phyloP scores from a whole-genome alignment of 2,113 vertebrate species.

The Corythornis cristatus region DNA sequence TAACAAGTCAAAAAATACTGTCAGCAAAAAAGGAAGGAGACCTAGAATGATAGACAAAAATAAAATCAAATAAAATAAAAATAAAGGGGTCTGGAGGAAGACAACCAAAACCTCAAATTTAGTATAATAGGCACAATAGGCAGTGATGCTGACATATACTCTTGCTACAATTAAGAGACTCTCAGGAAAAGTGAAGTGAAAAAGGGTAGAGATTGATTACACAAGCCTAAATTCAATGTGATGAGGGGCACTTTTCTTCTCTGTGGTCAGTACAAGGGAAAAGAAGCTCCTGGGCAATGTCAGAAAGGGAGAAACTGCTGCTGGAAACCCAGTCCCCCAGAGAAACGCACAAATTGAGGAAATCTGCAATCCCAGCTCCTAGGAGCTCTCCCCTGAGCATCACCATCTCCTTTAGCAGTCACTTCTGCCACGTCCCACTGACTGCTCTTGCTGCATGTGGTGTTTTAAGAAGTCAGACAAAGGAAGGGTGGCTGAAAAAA shows the following conservation, averaged over 20 bases:
- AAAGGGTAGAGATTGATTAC: neutral
- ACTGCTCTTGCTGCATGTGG: neutral
- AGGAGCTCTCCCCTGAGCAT: neutral
- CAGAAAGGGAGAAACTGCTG: neutral
- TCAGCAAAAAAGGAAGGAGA: neutral
- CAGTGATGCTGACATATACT: neutral
- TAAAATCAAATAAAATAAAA: neutral
- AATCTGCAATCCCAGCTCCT: neutral
- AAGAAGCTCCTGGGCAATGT: neutral
- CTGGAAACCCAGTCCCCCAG: neutral
- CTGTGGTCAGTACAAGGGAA: neutral
- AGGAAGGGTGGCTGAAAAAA: neutral
- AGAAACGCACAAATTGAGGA: neutral
- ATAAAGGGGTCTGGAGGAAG: neutral
- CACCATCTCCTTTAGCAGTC: neutral
- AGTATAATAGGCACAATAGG: neutral
- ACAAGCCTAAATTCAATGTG: neutral
- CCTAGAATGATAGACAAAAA: neutral
- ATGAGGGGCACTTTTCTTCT: neutral
- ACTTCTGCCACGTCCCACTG: neutral
- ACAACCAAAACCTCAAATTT: neutral
- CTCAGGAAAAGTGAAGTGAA: neutral
- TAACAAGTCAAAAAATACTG: neutral
- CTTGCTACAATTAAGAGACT: neutral
- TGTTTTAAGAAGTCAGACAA: neutral